Conservation (phyloP, 2,888 invertebrate genomes). For the Ligdia adustata region DNA sequence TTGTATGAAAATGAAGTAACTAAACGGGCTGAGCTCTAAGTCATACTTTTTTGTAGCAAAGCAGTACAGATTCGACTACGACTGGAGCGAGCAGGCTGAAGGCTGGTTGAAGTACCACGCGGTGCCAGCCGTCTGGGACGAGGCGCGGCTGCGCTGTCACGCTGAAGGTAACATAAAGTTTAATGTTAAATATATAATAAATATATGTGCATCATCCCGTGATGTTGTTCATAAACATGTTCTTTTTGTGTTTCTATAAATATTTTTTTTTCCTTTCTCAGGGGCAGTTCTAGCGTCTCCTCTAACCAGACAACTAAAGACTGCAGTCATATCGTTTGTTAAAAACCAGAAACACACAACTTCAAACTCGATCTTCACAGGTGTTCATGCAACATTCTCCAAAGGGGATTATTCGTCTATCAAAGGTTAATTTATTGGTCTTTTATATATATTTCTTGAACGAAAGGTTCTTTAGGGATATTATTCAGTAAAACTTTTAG, state of each 20-base stretch:
- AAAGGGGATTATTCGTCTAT: constrained; percentile 46
- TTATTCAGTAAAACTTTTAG: too few relatives aligned
- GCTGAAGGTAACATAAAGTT: constrained; percentile 52
- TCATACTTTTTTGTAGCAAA: too few relatives aligned
- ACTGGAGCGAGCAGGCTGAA: constrained; percentile 35
- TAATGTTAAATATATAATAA: too few relatives aligned
- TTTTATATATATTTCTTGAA: too few relatives aligned
- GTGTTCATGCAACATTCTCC: constrained; percentile 46
- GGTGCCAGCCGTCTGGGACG: constrained; percentile 35
- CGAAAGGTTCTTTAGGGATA: too few relatives aligned
- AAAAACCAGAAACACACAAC: neutral
- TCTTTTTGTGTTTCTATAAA: too few relatives aligned
- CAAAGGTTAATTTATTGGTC: too few relatives aligned
- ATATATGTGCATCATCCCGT: neutral
- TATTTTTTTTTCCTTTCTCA: constrained; percentile 12
- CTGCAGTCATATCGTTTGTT: constrained; percentile 31
- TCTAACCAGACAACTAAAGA: constrained; percentile 25
- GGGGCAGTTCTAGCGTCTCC: constrained; percentile 48
- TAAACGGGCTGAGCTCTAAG: too few relatives aligned
- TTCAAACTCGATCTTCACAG: constrained; percentile 39
- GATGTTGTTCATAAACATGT: neutral
- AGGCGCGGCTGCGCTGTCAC: constrained; percentile 53
- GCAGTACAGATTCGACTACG: constrained; percentile 48
- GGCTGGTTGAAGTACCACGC: constrained; percentile 33
- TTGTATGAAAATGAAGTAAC: too few relatives aligned